phyloP scores from a whole-genome alignment of 2,888 invertebrate genomes.

The Thereva nobilitata region DNA sequence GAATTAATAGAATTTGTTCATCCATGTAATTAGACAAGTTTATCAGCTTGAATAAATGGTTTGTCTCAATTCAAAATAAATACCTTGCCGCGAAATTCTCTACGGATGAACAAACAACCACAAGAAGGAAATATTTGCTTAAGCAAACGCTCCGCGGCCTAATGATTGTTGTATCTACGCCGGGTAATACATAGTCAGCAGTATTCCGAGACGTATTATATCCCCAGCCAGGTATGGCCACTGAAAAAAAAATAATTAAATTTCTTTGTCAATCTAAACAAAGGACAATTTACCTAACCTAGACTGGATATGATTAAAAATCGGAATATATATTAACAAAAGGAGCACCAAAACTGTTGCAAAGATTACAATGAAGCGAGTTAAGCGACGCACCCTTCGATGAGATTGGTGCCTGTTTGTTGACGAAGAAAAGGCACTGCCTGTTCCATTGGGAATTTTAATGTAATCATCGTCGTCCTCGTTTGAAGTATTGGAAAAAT shows the following conservation, averaged over 20 bases:
- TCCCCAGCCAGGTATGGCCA: slow-evolving; percentile 71
- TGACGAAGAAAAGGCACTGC: neutral
- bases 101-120: slow-evolving; percentile 77
- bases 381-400: slow-evolving; percentile 48
- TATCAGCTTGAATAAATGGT: neutral
- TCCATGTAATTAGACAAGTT: neutral
- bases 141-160: slow-evolving; percentile 65
- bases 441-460: neutral
- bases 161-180: slow-evolving; percentile 69
- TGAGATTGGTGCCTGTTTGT: slow-evolving; percentile 46
- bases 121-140: slow-evolving; percentile 64
- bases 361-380: slow-evolving; percentile 45
- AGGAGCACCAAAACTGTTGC: slow-evolving; percentile 46
- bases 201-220: slow-evolving; percentile 73
- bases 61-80: neutral
- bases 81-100: slow-evolving; percentile 67
- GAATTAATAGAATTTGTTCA: too few species aligned
- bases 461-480: neutral
- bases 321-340: slow-evolving; percentile 50
- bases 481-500: neutral
- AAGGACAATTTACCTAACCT: slow-evolving; percentile 48
- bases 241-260: slow-evolving; percentile 48
- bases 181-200: slow-evolving; percentile 71
- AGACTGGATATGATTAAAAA: slow-evolving; percentile 50
- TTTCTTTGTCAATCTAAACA: neutral